A percentile compares a stretch with the other conserved stretches of the same genome.
Evolutionary conservation across 2,888 invertebrate genomes (phyloP).

Genomic region (Aleiodes testaceus): DNA sequence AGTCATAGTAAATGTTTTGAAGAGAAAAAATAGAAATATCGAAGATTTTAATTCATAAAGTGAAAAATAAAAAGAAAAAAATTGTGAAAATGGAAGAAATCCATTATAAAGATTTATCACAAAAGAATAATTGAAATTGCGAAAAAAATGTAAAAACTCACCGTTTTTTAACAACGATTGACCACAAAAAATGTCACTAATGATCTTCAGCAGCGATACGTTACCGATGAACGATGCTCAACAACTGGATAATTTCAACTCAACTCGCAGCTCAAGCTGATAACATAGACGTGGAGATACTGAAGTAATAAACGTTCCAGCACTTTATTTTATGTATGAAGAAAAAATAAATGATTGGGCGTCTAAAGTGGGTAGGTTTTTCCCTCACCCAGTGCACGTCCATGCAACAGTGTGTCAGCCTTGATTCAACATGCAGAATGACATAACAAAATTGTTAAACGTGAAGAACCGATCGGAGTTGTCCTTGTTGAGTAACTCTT

Average conservation of each 20-base stretch:
- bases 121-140: too few relatives aligned
- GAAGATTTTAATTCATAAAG: too few relatives aligned
- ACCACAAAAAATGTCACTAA: slow-evolving; percentile 6
- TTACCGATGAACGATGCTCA: slow-evolving; percentile 31
- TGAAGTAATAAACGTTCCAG: slow-evolving; percentile 59
- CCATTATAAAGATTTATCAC: too few relatives aligned
- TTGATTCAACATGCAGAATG: slow-evolving; percentile 40
- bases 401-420: slow-evolving; percentile 31
- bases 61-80: too few relatives aligned
- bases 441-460: slow-evolving; percentile 44
- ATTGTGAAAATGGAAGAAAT: too few relatives aligned
- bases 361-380: slow-evolving; percentile 62
- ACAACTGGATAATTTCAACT: slow-evolving; percentile 47
- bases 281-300: slow-evolving; percentile 59
- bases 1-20: too few relatives aligned
- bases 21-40: too few relatives aligned
- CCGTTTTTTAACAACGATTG: neutral
- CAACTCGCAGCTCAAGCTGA: slow-evolving; percentile 44
- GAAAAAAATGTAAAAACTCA: slow-evolving; percentile 11
- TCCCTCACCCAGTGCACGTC: slow-evolving; percentile 54
- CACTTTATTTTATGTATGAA: slow-evolving; percentile 65
- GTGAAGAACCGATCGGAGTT: slow-evolving; percentile 40
- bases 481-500: slow-evolving; percentile 15
- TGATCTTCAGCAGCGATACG: slow-evolving; percentile 10
- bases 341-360: slow-evolving; percentile 38